phyloP scores from a whole-genome alignment of 2,888 invertebrate species.

The Dermolepida albohirtum region DNA sequence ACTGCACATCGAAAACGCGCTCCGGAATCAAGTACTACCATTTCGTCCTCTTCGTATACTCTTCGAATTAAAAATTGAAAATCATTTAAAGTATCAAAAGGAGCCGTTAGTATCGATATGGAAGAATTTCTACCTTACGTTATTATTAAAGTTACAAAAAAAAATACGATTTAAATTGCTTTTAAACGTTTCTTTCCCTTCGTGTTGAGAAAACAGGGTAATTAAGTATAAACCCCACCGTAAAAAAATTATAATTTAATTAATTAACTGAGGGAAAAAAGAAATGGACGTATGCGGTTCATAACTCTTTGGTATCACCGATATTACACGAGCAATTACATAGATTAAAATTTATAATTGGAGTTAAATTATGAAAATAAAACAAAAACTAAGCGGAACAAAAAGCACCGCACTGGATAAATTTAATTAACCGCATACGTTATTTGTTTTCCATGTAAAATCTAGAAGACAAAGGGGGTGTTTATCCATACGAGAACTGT shows the following conservation, averaged over 20 bases:
- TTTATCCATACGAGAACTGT: slow-evolving; percentile 20
- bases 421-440: slow-evolving; percentile 13
- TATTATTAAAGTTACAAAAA: slow-evolving; percentile 11
- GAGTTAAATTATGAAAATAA: slow-evolving; percentile 19
- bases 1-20: no score
- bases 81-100: slow-evolving; percentile 8
- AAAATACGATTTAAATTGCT: slow-evolving; percentile 24
- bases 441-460: slow-evolving; percentile 30
- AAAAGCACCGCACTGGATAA: slow-evolving; percentile 4
- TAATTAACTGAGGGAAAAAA: slow-evolving; percentile 17
- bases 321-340: slow-evolving; percentile 37
- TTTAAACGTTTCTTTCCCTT: not conserved
- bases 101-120: no score
- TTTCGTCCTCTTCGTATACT: no score
- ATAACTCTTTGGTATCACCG: slow-evolving; percentile 17
- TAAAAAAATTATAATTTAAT: slow-evolving; percentile 11
- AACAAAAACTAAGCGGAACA: not conserved
- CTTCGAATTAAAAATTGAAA: slow-evolving; percentile 11
- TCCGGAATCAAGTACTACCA: no score
- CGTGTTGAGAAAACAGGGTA: not conserved
- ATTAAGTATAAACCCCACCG: slow-evolving; percentile 3
- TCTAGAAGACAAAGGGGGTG: slow-evolving; percentile 8
- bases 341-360: slow-evolving; percentile 31
- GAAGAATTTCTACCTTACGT: not conserved
- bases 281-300: not conserved